Evolutionary conservation across 2,888 invertebrate species (phyloP).

Genomic region (Chymomyza amoena): DNA sequence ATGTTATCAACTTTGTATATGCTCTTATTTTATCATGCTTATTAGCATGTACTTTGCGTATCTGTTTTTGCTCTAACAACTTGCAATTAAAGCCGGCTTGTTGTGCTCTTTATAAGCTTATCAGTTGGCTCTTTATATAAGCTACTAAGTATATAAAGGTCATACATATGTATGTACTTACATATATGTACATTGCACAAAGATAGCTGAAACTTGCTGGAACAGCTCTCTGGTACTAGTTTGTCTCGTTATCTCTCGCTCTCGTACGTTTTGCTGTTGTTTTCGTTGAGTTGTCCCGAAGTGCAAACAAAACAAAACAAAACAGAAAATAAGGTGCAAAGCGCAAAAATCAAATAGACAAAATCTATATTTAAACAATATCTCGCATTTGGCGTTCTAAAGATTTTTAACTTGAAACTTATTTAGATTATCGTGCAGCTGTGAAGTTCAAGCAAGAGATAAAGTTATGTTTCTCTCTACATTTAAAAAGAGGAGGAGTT

Average conservation of each 20-base stretch:
- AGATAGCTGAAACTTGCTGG: background rate
- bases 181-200: background rate
- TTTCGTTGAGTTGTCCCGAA: constrained; percentile 38
- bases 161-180: background rate
- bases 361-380: background rate
- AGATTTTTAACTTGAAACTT: background rate
- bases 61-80: constrained; percentile 14
- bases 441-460: background rate
- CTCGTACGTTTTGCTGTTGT: background rate
- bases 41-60: background rate
- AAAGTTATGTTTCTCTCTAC: background rate
- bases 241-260: background rate
- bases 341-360: constrained; percentile 9
- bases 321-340: background rate
- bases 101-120: constrained; percentile 35
- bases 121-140: constrained; percentile 36
- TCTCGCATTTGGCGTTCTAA: background rate
- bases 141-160: constrained; percentile 25
- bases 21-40: background rate
- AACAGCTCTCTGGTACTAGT: background rate
- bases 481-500: too few species aligned
- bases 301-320: constrained; percentile 51
- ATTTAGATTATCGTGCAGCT: constrained; percentile 2
- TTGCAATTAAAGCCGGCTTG: constrained; percentile 43
- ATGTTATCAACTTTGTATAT: background rate